Percentiles rank a stretch among this genome's conserved stretches.
Evolutionary conservation across 2,797 vertebrate species (phyloP).

Genomic region (Crax fasciolata): DNA sequence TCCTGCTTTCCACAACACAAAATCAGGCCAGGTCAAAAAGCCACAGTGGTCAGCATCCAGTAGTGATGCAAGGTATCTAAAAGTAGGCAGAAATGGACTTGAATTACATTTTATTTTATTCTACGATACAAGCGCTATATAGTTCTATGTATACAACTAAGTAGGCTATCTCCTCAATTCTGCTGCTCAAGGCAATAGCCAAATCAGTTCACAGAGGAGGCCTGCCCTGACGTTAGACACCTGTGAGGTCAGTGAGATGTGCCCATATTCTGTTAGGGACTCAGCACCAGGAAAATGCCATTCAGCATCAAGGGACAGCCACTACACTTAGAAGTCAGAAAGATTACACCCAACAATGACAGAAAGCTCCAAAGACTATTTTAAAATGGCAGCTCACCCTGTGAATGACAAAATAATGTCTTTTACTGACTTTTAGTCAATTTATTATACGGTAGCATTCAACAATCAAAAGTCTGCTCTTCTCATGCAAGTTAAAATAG

Average conservation of each 20-base stretch:
- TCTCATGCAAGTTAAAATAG: slow-evolving; percentile 15
- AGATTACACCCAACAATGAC: slow-evolving; percentile 1
- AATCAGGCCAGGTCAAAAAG: neutral
- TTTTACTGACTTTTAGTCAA: slow-evolving; percentile 51
- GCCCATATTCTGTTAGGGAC: neutral
- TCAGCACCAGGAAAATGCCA: neutral
- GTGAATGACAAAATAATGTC: slow-evolving; percentile 6
- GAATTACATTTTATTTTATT: neutral
- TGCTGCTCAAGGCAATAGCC: neutral
- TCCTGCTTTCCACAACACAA: neutral
- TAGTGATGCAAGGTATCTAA: neutral
- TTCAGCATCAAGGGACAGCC: neutral
- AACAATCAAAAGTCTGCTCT: slow-evolving; percentile 6
- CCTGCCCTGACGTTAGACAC: neutral
- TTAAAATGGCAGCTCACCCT: slow-evolving; percentile 13
- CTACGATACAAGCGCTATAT: neutral
- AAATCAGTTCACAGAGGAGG: neutral
- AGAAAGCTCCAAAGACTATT: neutral
- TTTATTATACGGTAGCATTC: slow-evolving; percentile 47
- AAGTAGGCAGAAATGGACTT: neutral
- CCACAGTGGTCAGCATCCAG: neutral
- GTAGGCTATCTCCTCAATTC: neutral
- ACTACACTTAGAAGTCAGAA: neutral
- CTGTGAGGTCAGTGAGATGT: neutral
- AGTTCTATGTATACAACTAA: neutral